A percentile compares a stretch with the other conserved stretches of the same genome.
Conservation (phyloP, 1,140 invertebrate genomes). For the Piezodorus guildinii region DNA sequence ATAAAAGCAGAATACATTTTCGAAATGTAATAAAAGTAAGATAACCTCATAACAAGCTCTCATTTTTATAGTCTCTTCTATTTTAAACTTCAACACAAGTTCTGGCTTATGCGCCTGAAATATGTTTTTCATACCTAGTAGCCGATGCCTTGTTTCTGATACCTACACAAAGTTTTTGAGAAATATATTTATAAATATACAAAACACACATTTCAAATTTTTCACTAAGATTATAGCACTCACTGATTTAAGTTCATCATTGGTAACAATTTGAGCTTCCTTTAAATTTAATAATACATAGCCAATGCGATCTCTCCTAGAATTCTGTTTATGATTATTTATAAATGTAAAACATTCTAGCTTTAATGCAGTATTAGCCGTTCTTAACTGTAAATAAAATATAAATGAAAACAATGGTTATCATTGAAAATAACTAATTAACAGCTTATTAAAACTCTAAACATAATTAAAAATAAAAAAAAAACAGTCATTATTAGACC, state of each 20-base stretch:
- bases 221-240: background rate
- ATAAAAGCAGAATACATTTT: too few relatives aligned
- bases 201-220: background rate
- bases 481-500: too few relatives aligned
- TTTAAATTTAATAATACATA: conserved; percentile 28
- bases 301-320: conserved; percentile 22
- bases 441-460: too few relatives aligned
- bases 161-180: background rate
- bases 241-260: background rate
- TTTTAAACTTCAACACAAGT: conserved; percentile 18
- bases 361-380: conserved; percentile 25
- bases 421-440: too few relatives aligned
- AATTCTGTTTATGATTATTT: conserved; percentile 15
- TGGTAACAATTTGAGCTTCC: conserved; percentile 23
- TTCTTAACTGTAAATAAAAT: conserved; percentile 26
- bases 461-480: too few relatives aligned
- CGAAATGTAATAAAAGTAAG: too few relatives aligned
- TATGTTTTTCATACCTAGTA: conserved; percentile 16
- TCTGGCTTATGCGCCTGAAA: conserved; percentile 21
- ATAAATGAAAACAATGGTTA: too few relatives aligned
- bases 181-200: background rate
- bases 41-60: background rate
- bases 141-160: conserved; percentile 13
- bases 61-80: conserved; percentile 12
- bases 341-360: conserved; percentile 24